Conservation (phyloP, 1,140 invertebrate genomes). For the Pristionchus pacificus region DNA sequence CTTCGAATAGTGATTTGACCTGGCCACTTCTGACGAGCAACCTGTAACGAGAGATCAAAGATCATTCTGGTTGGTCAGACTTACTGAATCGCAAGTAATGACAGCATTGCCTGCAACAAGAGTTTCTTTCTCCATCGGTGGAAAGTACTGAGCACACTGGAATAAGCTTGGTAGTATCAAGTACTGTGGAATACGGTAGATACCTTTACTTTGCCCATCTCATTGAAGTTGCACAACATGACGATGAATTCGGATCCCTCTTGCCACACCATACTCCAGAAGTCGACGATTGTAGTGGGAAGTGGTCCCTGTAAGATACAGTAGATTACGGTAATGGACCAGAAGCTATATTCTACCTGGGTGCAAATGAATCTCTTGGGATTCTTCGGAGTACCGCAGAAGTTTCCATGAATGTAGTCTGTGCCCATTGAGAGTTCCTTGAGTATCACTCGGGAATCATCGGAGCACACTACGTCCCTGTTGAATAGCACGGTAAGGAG, state of each 20-base stretch:
- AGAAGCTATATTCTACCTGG: neutral
- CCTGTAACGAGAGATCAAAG: neutral
- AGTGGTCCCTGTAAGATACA: slow-evolving; percentile 11
- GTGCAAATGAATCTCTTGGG: neutral
- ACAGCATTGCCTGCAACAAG: neutral
- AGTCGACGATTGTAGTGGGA: slow-evolving; percentile 17
- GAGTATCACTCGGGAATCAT: neutral
- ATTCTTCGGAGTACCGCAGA: neutral
- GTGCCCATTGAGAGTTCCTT: neutral
- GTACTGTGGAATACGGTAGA: neutral
- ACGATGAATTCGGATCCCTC: slow-evolving; percentile 20
- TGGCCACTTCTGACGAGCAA: neutral
- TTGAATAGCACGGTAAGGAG: neutral
- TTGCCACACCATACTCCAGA: slow-evolving; percentile 28
- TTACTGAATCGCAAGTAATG: neutral
- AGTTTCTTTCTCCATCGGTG: neutral
- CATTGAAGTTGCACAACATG: slow-evolving; percentile 23
- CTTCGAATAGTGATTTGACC: neutral
- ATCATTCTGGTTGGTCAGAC: neutral
- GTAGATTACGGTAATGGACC: neutral
- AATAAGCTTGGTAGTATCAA: neutral
- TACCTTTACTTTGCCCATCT: slow-evolving; percentile 4
- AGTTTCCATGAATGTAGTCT: neutral
- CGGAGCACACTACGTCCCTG: neutral
- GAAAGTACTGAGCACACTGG: neutral